Conservation (phyloP, 2,888 invertebrate genomes). For the Archips xylosteana region DNA sequence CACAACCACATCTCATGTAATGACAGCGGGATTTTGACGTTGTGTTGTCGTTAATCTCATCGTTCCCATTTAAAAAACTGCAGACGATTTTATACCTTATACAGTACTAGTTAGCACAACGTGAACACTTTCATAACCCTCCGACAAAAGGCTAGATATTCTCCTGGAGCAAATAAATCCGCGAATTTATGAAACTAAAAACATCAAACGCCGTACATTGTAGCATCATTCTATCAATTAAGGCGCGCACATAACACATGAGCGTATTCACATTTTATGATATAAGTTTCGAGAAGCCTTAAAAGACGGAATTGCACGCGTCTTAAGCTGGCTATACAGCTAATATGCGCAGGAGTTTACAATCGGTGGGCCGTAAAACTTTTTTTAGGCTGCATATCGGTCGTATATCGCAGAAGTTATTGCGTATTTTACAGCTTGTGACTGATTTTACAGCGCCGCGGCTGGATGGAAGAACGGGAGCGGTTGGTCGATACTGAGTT, state of each 20-base stretch:
- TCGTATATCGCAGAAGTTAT: conserved; percentile 78
- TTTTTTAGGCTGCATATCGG: conserved; percentile 68
- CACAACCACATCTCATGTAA: no score
- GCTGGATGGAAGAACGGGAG: conserved; percentile 18
- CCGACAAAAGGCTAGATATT: neutral
- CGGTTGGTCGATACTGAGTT: neutral
- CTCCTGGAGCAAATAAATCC: conserved; percentile 20
- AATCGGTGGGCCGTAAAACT: conserved; percentile 72
- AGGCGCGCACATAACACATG: neutral
- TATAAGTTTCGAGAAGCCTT: conserved; percentile 63
- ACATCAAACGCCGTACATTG: conserved; percentile 24
- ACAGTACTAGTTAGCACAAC: neutral
- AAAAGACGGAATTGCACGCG: conserved; percentile 64
- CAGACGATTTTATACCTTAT: neutral
- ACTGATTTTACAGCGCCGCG: conserved; percentile 80
- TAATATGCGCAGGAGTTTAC: conserved; percentile 77
- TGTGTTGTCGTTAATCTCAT: neutral
- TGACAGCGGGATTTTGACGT: no score
- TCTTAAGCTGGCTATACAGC: conserved; percentile 51
- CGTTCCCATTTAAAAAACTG: neutral
- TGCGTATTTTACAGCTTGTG: conserved; percentile 76
- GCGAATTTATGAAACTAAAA: conserved; percentile 33
- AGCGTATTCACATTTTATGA: conserved; percentile 33
- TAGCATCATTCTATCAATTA: conserved; percentile 16
- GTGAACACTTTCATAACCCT: neutral